phyloP scores from a whole-genome alignment of 2,888 invertebrate species.

The Synanthedon formicaeformis region DNA sequence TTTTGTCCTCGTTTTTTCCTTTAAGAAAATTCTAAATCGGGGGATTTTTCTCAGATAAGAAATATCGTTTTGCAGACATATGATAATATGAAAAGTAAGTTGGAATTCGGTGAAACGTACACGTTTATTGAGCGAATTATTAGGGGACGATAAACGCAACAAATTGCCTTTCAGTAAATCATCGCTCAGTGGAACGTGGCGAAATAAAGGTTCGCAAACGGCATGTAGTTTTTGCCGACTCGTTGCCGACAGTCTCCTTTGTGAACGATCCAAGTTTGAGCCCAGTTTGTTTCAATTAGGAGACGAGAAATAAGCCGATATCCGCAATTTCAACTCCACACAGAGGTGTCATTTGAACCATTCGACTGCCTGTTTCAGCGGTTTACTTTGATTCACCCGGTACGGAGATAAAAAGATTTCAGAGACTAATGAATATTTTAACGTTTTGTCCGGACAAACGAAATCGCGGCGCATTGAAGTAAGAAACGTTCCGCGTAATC shows the following conservation, averaged over 20 bases:
- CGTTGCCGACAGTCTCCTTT: slow-evolving; percentile 13
- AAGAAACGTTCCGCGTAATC: slow-evolving; percentile 10
- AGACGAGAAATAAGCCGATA: slow-evolving; percentile 33
- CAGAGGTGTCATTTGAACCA: not conserved
- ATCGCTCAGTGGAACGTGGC: slow-evolving; percentile 24
- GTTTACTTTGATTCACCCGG: not conserved
- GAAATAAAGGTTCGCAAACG: slow-evolving; percentile 25
- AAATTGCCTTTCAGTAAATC: slow-evolving; percentile 40
- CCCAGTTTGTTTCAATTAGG: slow-evolving; percentile 38
- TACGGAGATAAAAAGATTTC: not conserved
- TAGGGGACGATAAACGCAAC: slow-evolving; percentile 24
- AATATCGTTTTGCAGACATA: not conserved
- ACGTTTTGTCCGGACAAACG: not conserved
- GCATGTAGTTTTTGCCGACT: slow-evolving; percentile 19
- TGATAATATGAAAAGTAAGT: not conserved
- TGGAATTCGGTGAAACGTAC: slow-evolving; percentile 3
- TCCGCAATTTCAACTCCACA: slow-evolving; percentile 11
- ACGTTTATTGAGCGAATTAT: slow-evolving; percentile 34
- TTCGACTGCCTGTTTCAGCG: not conserved
- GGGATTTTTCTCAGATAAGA: not conserved
- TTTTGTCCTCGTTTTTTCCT: not conserved
- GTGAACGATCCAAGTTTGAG: slow-evolving; percentile 18
- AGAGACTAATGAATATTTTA: not conserved
- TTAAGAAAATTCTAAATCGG: not conserved
- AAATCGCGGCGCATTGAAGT: slow-evolving; percentile 10